Percentiles rank a stretch among this genome's conserved stretches.
These are phyloP conservation scores for Anticlea derivata DNA, from an alignment of 2,888 invertebrate genomes.

Conservation along the genomic window DNA sequence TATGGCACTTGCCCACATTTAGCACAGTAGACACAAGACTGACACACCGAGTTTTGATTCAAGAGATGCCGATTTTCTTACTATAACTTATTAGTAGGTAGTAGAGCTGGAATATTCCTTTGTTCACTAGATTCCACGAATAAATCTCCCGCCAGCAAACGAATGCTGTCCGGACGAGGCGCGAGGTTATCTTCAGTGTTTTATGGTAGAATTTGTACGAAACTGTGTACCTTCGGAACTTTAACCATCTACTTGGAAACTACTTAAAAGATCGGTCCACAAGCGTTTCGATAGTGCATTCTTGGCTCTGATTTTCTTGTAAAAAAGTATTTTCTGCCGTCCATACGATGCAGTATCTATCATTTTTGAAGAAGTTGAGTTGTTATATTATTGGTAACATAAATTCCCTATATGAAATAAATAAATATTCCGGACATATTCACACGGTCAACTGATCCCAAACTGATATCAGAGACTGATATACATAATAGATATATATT, in stretches of 20 bases:
- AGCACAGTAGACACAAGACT: too few relatives aligned
- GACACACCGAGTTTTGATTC: too few relatives aligned
- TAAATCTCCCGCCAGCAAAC: constrained; percentile 55
- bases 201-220: constrained; percentile 39
- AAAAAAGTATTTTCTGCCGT: too few relatives aligned
- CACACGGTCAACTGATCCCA: too few relatives aligned
- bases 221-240: constrained; percentile 31
- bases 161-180: constrained; percentile 43
- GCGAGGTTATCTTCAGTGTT: constrained; percentile 42
- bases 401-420: too few relatives aligned
- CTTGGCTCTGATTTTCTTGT: constrained; percentile 13
- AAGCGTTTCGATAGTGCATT: constrained; percentile 19
- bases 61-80: too few relatives aligned
- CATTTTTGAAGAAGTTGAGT: constrained; percentile 5
- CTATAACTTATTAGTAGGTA: too few relatives aligned
- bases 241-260: constrained; percentile 33
- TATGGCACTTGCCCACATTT: too few relatives aligned
- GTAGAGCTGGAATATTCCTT: constrained; percentile 55
- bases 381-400: neutral
- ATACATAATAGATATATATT: too few relatives aligned
- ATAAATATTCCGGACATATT: too few relatives aligned
- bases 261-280: constrained; percentile 30
- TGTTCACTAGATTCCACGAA: constrained; percentile 51
- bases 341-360: too few relatives aligned
- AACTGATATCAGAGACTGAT: too few relatives aligned